phyloP scores from a whole-genome alignment of 2,888 invertebrate genomes.

The Gryllus longicercus region DNA sequence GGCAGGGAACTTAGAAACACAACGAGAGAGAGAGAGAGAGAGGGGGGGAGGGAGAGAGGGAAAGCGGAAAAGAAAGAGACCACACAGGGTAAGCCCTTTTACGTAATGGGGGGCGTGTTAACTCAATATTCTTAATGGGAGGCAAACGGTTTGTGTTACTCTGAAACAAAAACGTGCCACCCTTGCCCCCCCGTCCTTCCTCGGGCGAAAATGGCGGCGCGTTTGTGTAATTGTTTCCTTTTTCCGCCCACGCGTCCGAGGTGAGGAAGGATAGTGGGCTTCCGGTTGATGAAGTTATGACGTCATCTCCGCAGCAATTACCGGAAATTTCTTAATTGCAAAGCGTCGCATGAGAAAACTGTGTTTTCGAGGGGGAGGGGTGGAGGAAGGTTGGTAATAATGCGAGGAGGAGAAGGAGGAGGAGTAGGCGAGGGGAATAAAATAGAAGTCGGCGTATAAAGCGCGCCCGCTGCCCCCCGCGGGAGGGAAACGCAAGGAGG shows the following conservation, averaged over 20 bases:
- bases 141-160: slow-evolving; percentile 2
- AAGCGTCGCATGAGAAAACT: background rate
- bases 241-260: background rate
- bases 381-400: too few species aligned
- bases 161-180: background rate
- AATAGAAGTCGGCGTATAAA: too few species aligned
- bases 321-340: slow-evolving; percentile 7
- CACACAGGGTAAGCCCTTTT: background rate
- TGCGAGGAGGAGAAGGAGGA: too few species aligned
- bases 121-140: slow-evolving; percentile 17
- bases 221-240: slow-evolving; percentile 8
- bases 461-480: too few species aligned
- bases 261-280: background rate
- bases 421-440: too few species aligned
- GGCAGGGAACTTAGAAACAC: too few species aligned
- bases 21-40: too few species aligned
- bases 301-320: background rate
- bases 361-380: too few species aligned
- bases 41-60: background rate
- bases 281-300: slow-evolving; percentile 1
- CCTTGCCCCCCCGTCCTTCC: background rate
- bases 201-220: background rate
- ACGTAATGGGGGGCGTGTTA: slow-evolving; percentile 6
- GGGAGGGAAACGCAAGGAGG: too few species aligned
- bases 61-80: background rate